Evolutionary conservation across 2,797 vertebrate species (phyloP).

Genomic region (Gambelia wislizenii): DNA sequence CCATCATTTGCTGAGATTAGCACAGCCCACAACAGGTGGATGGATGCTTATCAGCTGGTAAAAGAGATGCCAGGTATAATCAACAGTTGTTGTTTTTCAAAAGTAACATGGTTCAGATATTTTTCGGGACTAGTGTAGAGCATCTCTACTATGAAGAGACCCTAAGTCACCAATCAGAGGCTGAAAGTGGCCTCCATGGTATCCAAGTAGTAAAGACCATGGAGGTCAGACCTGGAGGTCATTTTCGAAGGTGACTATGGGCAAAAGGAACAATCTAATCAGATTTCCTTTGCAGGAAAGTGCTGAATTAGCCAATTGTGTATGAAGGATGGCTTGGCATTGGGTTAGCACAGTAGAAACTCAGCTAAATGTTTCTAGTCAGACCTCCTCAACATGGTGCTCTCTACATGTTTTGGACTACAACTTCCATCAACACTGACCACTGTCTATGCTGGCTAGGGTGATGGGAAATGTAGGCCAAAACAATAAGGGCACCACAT

Average conservation of each 20-base stretch:
- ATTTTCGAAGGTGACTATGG: not conserved
- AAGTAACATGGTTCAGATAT: not conserved
- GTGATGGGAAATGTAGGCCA: not conserved
- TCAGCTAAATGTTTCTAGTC: not conserved
- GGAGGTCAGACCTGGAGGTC: slow-evolving; percentile 14
- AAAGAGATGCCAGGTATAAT: not conserved
- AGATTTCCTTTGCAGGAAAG: slow-evolving; percentile 36
- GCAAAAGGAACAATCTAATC: not conserved
- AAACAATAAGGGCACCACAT: not conserved
- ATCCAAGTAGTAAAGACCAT: slow-evolving; percentile 7
- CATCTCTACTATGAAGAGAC: slow-evolving; percentile 37
- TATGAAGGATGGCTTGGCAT: not conserved
- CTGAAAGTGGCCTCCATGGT: no score
- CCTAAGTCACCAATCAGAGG: not conserved
- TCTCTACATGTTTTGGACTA: no score
- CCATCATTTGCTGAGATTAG: not conserved
- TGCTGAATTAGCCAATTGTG: not conserved
- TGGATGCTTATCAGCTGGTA: slow-evolving; percentile 15
- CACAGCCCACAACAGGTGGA: not conserved
- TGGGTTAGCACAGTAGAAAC: not conserved
- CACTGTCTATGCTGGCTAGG: not conserved
- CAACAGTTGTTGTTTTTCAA: not conserved
- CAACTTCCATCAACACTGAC: not conserved
- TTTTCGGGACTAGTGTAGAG: not conserved
- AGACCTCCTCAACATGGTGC: no score